A percentile compares a stretch with the other conserved stretches of the same genome.
phyloP scores from a whole-genome alignment of 2,797 vertebrate genomes.

The Sebastes wilsoni region DNA sequence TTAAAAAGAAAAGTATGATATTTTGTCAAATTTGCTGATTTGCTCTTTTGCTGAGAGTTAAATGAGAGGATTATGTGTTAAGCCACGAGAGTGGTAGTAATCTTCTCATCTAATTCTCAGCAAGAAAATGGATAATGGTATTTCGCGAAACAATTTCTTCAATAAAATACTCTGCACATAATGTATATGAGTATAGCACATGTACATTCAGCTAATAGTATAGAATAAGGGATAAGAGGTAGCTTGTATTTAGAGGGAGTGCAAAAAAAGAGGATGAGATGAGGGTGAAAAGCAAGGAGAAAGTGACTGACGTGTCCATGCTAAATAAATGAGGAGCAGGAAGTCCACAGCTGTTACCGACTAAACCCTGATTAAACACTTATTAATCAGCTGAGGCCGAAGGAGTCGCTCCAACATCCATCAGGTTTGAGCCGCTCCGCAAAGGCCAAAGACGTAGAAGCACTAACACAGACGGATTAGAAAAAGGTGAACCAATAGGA shows the following conservation, averaged over 20 bases:
- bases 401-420: conserved; percentile 46
- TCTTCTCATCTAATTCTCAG: not conserved
- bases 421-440: conserved; percentile 45
- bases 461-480: not conserved
- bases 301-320: conserved; percentile 41
- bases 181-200: not conserved
- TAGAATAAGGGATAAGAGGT: not conserved
- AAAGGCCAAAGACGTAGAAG: conserved; percentile 29
- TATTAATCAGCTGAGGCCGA: conserved; percentile 69
- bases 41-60: not conserved
- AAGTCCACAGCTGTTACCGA: conserved; percentile 67
- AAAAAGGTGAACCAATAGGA: not conserved
- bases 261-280: not conserved
- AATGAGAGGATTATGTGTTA: not conserved
- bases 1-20: not conserved
- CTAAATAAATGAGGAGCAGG: conserved; percentile 64
- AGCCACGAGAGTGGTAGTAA: not conserved
- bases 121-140: too few relatives aligned
- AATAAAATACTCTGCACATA: not conserved
- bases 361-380: conserved; percentile 73
- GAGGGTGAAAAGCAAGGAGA: conserved; percentile 15
- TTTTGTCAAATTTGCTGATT: not conserved
- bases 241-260: not conserved
- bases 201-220: not conserved
- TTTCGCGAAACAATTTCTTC: too few relatives aligned